phyloP scores from a whole-genome alignment of 2,888 invertebrate genomes.

The Sphaerolaimus hirsutus region DNA sequence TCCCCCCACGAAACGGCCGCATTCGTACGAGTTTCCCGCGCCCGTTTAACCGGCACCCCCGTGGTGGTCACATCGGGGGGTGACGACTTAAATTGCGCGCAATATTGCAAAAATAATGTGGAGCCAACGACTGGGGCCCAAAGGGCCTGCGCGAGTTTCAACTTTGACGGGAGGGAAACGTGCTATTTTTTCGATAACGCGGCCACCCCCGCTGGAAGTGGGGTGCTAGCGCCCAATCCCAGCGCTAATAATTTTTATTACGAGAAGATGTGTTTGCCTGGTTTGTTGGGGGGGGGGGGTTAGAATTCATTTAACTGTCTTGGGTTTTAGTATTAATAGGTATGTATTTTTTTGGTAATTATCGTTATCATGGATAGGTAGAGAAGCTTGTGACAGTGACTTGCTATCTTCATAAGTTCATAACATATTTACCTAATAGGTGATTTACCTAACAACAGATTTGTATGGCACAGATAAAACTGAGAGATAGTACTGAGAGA shows the following conservation, averaged over 20 bases:
- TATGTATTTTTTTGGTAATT: no score
- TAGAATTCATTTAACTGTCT: background rate
- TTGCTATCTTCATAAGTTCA: no score
- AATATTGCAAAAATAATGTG: conserved; percentile 24
- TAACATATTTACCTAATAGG: no score
- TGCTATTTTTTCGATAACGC: conserved; percentile 26
- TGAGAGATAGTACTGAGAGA: no score
- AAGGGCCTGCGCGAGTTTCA: conserved; percentile 23
- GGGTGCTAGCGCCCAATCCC: conserved; percentile 22
- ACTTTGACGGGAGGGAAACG: conserved; percentile 25
- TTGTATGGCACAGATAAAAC: no score
- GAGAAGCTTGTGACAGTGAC: no score
- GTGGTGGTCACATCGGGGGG: conserved; percentile 24
- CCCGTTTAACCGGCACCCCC: conserved; percentile 23
- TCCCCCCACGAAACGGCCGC: conserved; percentile 18
- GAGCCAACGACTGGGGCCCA: conserved; percentile 25
- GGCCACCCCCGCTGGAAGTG: conserved; percentile 21
- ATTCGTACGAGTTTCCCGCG: conserved; percentile 20
- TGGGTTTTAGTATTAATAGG: no score
- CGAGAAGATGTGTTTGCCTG: conserved; percentile 27
- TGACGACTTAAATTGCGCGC: conserved; percentile 8
- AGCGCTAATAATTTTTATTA: conserved; percentile 26
- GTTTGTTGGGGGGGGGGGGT: conserved; percentile 6
- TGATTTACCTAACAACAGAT: no score
- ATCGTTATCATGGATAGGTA: no score